Evolutionary conservation across 2,888 invertebrate species (phyloP).

Genomic region (Drosophila mercatorum): DNA sequence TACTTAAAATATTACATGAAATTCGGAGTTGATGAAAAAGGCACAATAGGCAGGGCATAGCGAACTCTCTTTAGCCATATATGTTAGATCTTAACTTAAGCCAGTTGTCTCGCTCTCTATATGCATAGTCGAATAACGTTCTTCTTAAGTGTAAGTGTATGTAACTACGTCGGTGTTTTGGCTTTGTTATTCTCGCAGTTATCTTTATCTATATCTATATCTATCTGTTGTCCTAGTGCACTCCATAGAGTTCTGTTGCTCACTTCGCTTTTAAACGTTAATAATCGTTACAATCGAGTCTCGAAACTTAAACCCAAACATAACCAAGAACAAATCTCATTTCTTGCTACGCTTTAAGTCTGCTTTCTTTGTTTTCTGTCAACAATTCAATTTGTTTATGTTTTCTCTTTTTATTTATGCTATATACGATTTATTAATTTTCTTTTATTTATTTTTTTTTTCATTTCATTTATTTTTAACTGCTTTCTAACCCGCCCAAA

Average conservation of each 20-base stretch:
- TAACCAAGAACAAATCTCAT: conserved; percentile 29
- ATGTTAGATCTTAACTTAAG: conserved; percentile 57
- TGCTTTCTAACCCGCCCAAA: conserved; percentile 68
- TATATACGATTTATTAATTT: conserved; percentile 59
- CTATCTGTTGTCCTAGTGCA: conserved; percentile 57
- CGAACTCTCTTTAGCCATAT: conserved; percentile 6
- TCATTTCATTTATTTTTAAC: conserved; percentile 61
- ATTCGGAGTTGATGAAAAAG: conserved; percentile 81
- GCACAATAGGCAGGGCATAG: conserved; percentile 36
- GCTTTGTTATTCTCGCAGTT: conserved; percentile 48
- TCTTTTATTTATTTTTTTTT: conserved; percentile 44
- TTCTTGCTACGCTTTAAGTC: conserved; percentile 41
- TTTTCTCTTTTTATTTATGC: conserved; percentile 49
- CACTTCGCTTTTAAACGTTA: conserved; percentile 25
- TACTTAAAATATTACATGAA: conserved; percentile 69
- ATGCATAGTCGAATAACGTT: conserved; percentile 29
- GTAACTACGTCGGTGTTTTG: conserved; percentile 68
- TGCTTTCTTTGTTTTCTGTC: conserved; percentile 53
- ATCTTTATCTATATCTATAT: conserved; percentile 24
- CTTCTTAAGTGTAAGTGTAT: conserved; percentile 48
- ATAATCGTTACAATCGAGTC: conserved; percentile 12
- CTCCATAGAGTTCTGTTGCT: conserved; percentile 26
- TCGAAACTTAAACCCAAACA: conserved; percentile 4
- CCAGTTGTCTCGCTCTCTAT: conserved; percentile 19
- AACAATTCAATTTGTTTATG: conserved; percentile 31